Evolutionary conservation across 1,140 invertebrate genomes (phyloP), one percentile per base, ranked within the genome.

Genomic region (Brachionus sp.): DNA sequence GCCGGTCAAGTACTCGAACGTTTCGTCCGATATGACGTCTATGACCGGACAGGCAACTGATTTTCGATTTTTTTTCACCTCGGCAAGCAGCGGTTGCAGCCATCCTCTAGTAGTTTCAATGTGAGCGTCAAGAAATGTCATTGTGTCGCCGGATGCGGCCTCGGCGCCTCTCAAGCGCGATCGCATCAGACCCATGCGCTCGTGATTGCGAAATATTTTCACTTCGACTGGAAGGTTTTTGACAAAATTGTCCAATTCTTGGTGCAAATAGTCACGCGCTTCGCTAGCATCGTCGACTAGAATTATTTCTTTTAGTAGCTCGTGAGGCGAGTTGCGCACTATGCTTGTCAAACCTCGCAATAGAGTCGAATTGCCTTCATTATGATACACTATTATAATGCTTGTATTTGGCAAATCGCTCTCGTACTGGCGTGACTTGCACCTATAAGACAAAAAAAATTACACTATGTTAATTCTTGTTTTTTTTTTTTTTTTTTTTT

Each of bases 101-200:
- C 96, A 98, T 4, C 96, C 95, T 90, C 95, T 94, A 87, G 98
- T 98, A 1, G 96, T 95, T 89, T 98, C 96, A 90, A 95, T 97
- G 89, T 98, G 96, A 6, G 96, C 95, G 89, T 98, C 96, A 57
- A 98, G 90, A 90, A 98, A 98, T 39, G 95, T 97, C 85, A 98
- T 95, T 10, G 97, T 95, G 88, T 96, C 93, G 35, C 95, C 96
- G 57, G 92, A 94, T 0, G 96, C 95, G 86, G 95, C 92, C 86
- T 94, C 93, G 37, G 96, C 96, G 84, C 88, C 82, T 16, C 46
- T 29, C 23, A 83, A n/a, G 6, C 82, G 82, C n/a, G 82, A 70
- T 42, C 64, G 35, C 82, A 83, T 83, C 19, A 83, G 29, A 12
- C 82, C 82, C 50, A 83, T 64, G 13, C 82, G 64, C 6, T 83